These are phyloP conservation scores for Microctonus hyperodae DNA, from an alignment of 2,888 invertebrate genomes.

Conservation along the genomic window DNA sequence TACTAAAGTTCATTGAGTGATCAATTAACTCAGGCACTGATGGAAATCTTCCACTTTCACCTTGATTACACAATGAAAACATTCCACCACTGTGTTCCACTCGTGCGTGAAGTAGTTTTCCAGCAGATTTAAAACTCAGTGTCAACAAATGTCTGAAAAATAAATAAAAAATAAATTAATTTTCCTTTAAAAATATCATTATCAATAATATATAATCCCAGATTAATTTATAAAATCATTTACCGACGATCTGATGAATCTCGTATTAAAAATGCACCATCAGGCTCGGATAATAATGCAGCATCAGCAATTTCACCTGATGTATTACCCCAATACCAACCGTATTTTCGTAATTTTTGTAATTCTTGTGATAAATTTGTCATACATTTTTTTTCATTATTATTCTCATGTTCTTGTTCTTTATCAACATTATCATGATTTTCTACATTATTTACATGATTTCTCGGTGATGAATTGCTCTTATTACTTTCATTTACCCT, in stretches of 20 bases:
- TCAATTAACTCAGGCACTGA: conserved; percentile 78
- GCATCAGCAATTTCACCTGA: conserved; percentile 76
- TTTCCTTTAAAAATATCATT: background rate
- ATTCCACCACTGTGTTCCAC: conserved; percentile 76
- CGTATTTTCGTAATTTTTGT: conserved; percentile 60
- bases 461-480: background rate
- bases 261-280: conserved; percentile 81
- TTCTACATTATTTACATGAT: background rate
- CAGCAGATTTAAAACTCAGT: conserved; percentile 75
- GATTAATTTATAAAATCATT: background rate
- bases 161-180: background rate
- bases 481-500: conserved; percentile 21
- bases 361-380: conserved; percentile 48
- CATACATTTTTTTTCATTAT: background rate
- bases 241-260: conserved; percentile 72
- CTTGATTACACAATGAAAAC: conserved; percentile 70
- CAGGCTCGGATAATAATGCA: conserved; percentile 72
- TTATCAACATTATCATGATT: background rate
- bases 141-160: conserved; percentile 70
- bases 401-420: conserved; percentile 1
- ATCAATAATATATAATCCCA: conserved; percentile 18
- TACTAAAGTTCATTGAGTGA: conserved; percentile 76
- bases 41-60: conserved; percentile 65
- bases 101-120: conserved; percentile 76
- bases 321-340: conserved; percentile 87